Evolutionary conservation across 2,797 vertebrate species (phyloP).

Genomic region (Scolopax bukidnonensis): DNA sequence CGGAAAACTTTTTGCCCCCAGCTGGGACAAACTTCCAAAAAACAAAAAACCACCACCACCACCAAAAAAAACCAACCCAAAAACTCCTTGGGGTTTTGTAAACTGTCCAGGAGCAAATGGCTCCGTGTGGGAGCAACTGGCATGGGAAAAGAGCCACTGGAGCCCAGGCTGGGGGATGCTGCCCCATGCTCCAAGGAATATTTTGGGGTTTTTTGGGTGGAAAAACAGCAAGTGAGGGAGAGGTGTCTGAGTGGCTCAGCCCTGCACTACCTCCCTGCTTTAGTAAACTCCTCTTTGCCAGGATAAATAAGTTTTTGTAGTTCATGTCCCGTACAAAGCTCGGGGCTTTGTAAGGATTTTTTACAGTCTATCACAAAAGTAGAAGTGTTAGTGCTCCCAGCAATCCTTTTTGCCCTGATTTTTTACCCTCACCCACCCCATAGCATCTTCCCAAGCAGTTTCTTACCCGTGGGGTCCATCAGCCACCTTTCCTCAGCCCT

Average conservation of each 20-base stretch:
- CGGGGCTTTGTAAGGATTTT: background rate
- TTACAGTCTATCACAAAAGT: background rate
- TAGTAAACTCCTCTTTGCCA: background rate
- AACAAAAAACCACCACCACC: too few species aligned
- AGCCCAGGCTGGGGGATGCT: background rate
- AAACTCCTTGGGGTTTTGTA: background rate
- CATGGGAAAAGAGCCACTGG: accelerated
- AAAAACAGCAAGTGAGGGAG: background rate
- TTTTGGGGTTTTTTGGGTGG: accelerated
- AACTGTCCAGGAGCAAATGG: background rate
- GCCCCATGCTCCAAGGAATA: background rate
- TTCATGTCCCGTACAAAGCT: accelerated
- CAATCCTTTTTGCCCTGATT: accelerated
- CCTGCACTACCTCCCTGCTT: accelerated
- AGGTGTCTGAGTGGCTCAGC: background rate
- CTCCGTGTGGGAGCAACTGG: background rate
- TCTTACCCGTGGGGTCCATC: accelerated
- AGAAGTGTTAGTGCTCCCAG: background rate
- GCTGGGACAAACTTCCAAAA: background rate
- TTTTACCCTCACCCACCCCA: background rate
- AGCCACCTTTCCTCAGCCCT: background rate
- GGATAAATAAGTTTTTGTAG: background rate
- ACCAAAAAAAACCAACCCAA: background rate
- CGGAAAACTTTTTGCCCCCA: background rate
- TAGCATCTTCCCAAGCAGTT: background rate